Evolutionary conservation across 2,797 vertebrate species (phyloP), one percentile per base, ranked within the genome.

Genomic region (Benthosema pterotum): DNA sequence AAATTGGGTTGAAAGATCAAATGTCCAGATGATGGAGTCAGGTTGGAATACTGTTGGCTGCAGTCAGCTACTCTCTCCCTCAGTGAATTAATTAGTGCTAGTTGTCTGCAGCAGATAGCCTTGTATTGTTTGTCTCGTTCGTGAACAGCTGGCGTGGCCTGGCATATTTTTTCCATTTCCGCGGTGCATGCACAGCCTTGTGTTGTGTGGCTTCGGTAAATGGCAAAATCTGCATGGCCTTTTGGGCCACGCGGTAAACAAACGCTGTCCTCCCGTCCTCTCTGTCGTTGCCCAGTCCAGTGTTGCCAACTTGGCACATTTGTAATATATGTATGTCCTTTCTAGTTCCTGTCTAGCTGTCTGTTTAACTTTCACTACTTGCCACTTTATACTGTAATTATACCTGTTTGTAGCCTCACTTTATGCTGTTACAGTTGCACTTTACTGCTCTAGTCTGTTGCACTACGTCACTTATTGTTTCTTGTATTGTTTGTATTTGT

Each of bases 71-170:
- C 60, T 52, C 49, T 74, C 67, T 79, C 76, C 76, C 84, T 38
- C 57, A 68, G 77, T 80, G 75, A 83, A 79, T 82, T 86, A 65
- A 82, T 85, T 79, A 79, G 57, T 68, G 52, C 2, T 2, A 52
- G 67, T 63, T 71, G 63, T 77, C 74, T 63, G 78, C 64, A 54
- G 70, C 68, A 59, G 60, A 74, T 75, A 57, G 56, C 59, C 65
- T 58, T 1, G 25, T 63, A 68, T 80, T 80, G 72, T 83, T 80
- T 66, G 74, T 83, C 32, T 62, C 78, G 70, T 87, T 80, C 80
- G 72, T 79, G 81, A 80, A 71, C 87, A 84, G 84, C 87, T 89
- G 88, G 80, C 78, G 71, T 78, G 77, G 69, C 71, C 83, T 79
- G 68, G 78, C 71, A 76, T 59, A 84, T 80, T 84, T 32, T 32